Evolutionary conservation across 35 echinoderm and acorn worm species (phyloP).

Genomic region (Hemicentrotus pulcherrimus): DNA sequence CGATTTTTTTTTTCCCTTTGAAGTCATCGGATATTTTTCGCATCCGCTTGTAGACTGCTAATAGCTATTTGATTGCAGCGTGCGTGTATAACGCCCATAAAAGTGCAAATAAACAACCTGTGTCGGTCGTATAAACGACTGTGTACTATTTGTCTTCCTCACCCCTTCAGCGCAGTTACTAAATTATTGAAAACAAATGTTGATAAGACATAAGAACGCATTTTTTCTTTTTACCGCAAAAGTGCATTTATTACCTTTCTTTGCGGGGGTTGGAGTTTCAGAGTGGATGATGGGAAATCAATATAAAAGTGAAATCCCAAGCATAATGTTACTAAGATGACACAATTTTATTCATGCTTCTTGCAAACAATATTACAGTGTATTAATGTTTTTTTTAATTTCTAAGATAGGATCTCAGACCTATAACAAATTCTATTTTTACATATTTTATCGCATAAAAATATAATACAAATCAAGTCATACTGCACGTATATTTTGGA

Average conservation of each 20-base stretch:
- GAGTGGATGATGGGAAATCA: not conserved
- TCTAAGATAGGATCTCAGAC: too few relatives aligned
- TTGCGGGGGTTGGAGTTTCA: not conserved
- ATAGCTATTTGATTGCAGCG: not conserved
- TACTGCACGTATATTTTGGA: too few relatives aligned
- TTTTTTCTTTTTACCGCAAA: not conserved
- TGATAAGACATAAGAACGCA: not conserved
- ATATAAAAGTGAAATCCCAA: too few relatives aligned
- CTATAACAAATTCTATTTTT: too few relatives aligned
- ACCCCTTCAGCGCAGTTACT: not conserved
- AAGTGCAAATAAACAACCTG: slow-evolving; percentile 10
- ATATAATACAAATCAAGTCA: too few relatives aligned
- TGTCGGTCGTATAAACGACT: not conserved
- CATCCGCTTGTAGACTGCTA: not conserved
- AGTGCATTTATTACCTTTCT: not conserved
- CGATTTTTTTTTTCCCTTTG: not conserved
- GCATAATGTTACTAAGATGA: too few relatives aligned
- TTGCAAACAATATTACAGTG: too few relatives aligned
- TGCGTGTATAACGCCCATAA: not conserved
- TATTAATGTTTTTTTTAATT: too few relatives aligned
- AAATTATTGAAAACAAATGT: not conserved
- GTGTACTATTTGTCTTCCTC: not conserved
- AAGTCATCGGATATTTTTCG: not conserved
- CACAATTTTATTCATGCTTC: too few relatives aligned
- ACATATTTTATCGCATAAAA: too few relatives aligned